These are phyloP conservation scores for Dryococelus australis DNA, from an alignment of 2,888 invertebrate genomes.

Conservation along the genomic window DNA sequence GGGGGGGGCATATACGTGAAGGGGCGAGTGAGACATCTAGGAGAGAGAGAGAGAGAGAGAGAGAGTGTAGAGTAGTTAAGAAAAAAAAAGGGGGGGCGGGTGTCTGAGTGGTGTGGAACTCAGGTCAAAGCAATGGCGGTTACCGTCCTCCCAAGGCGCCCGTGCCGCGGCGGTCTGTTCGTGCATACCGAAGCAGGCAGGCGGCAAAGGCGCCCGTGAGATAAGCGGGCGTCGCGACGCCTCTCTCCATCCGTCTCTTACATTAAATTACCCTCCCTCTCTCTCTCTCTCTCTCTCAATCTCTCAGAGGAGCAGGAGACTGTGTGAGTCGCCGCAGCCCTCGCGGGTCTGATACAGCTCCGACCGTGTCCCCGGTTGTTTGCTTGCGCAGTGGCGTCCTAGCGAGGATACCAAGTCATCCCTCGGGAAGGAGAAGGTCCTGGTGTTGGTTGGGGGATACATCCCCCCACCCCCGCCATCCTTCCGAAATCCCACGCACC, in stretches of 20 bases:
- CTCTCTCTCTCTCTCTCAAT: background rate
- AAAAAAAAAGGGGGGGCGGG: background rate
- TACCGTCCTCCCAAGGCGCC: background rate
- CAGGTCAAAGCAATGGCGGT: background rate
- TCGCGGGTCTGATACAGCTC: background rate
- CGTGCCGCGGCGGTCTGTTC: background rate
- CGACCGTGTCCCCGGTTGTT: background rate
- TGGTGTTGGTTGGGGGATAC: background rate
- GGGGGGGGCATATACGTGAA: no score
- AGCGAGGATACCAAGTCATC: no score
- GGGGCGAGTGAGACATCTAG: no score
- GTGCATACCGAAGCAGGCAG: background rate
- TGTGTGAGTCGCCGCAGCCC: background rate
- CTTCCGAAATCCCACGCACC: no score
- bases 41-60: no score
- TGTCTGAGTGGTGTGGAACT: background rate
- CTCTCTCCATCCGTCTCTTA: background rate
- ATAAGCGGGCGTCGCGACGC: background rate
- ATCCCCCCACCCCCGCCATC: background rate
- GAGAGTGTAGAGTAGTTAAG: no score
- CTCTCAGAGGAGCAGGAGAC: background rate
- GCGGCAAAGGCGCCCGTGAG: background rate
- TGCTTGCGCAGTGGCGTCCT: background rate
- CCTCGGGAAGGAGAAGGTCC: no score
- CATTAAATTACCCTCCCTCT: background rate